phyloP scores from a whole-genome alignment of 2,888 invertebrate genomes.

The Rhaphigaster nebulosa region DNA sequence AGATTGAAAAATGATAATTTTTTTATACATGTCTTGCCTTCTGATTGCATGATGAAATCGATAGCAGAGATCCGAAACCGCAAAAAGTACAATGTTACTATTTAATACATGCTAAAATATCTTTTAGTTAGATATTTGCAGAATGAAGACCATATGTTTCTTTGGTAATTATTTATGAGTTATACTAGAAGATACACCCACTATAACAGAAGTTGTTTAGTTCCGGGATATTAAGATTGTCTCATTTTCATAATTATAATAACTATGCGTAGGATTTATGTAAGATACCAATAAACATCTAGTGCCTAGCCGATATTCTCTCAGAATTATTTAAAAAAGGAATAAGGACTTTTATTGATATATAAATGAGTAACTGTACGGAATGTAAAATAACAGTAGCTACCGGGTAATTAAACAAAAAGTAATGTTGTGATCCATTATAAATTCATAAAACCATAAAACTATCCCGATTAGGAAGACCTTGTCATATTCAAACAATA shows the following conservation, averaged over 20 bases:
- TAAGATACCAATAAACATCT: not conserved
- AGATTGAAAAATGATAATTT: not conserved
- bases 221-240: not conserved
- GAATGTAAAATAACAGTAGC: too few relatives aligned
- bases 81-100: not conserved
- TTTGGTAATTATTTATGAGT: not conserved
- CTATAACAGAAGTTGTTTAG: not conserved
- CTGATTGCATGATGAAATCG: not conserved
- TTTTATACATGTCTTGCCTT: not conserved
- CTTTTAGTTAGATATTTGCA: not conserved
- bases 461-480: too few relatives aligned
- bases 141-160: not conserved
- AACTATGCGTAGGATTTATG: not conserved
- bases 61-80: not conserved
- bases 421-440: too few relatives aligned
- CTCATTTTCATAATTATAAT: slow-evolving; percentile 28
- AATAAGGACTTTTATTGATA: too few relatives aligned
- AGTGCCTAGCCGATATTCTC: too few relatives aligned
- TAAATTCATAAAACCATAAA: too few relatives aligned
- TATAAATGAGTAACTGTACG: too few relatives aligned
- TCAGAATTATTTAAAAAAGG: too few relatives aligned
- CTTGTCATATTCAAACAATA: too few relatives aligned
- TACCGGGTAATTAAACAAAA: too few relatives aligned
- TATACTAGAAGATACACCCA: not conserved
- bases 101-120: not conserved